Percentiles rank a stretch among this genome's conserved stretches.
These are phyloP conservation scores for Pedionomus torquatus DNA, from an alignment of 2,113 vertebrate species.

Conservation along the genomic window DNA sequence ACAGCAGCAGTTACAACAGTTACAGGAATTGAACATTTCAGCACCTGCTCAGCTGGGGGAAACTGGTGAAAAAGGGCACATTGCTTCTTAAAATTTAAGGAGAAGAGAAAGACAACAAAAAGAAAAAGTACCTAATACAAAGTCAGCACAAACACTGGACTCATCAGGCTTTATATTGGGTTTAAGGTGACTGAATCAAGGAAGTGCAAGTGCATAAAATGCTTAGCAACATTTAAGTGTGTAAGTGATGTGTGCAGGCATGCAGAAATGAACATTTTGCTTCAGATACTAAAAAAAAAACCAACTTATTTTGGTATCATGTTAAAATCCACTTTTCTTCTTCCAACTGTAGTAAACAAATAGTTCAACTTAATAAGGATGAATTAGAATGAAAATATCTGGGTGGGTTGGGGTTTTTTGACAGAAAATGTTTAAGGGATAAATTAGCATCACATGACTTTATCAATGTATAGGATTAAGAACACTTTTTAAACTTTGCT, in stretches of 20 bases:
- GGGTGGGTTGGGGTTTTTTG: neutral
- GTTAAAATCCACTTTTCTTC: neutral
- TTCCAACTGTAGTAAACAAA: neutral
- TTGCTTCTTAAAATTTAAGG: neutral
- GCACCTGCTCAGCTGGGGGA: neutral
- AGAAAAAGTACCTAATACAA: neutral
- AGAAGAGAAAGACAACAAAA: neutral
- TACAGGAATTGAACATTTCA: neutral
- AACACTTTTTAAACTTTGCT: neutral
- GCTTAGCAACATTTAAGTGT: neutral
- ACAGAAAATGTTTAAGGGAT: neutral
- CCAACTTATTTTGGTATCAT: neutral
- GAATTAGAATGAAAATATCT: neutral
- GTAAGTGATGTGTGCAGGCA: neutral
- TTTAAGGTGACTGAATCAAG: neutral
- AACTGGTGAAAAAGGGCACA: neutral
- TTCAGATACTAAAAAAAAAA: neutral
- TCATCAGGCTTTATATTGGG: neutral
- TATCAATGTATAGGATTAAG: neutral
- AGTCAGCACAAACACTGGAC: neutral
- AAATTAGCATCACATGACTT: neutral
- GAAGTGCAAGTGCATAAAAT: neutral
- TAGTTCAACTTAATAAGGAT: neutral
- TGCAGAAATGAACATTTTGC: neutral
- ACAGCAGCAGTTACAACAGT: neutral